A percentile compares a stretch with the other conserved stretches of the same genome.
Evolutionary conservation across 2,888 invertebrate species (phyloP).

Genomic region (Nymphalis urticae): DNA sequence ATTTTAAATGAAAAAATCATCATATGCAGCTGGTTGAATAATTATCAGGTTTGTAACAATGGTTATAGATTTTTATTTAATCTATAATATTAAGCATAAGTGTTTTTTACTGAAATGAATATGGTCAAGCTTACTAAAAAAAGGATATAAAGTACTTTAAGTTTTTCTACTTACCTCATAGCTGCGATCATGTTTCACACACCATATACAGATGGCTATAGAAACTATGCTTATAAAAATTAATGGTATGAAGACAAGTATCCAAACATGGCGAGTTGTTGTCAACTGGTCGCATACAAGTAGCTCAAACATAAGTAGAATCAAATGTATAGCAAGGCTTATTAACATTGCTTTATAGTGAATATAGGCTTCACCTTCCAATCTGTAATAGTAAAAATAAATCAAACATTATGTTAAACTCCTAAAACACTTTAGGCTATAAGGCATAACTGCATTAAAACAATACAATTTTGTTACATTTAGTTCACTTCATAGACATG

Average conservation of each 20-base stretch:
- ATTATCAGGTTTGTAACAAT: no score
- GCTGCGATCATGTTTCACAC: constrained; percentile 97
- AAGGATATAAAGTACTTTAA: background rate
- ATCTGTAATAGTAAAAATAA: constrained; percentile 79
- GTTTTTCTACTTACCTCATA: constrained; percentile 87
- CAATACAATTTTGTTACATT: no score
- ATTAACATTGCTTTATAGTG: constrained; percentile 99
- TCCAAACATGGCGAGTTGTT: constrained; percentile 92
- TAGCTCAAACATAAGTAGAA: constrained; percentile 97
- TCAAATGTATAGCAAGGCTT: constrained; percentile 95
- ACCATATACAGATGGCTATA: constrained; percentile 98
- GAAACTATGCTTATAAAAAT: constrained; percentile 98
- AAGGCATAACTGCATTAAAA: no score
- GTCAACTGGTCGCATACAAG: constrained; percentile 97
- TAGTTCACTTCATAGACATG: no score
- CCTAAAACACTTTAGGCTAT: no score
- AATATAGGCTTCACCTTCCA: constrained; percentile 97
- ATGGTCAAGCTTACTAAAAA: background rate
- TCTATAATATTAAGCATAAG: background rate
- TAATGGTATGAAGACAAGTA: constrained; percentile 95
- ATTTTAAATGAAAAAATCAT: no score
- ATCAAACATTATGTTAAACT: background rate
- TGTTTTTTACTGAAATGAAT: background rate
- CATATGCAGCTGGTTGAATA: no score
- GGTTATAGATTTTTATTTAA: no score